Conservation (phyloP, 2,113 vertebrate species). For the Rallus limicola region DNA sequence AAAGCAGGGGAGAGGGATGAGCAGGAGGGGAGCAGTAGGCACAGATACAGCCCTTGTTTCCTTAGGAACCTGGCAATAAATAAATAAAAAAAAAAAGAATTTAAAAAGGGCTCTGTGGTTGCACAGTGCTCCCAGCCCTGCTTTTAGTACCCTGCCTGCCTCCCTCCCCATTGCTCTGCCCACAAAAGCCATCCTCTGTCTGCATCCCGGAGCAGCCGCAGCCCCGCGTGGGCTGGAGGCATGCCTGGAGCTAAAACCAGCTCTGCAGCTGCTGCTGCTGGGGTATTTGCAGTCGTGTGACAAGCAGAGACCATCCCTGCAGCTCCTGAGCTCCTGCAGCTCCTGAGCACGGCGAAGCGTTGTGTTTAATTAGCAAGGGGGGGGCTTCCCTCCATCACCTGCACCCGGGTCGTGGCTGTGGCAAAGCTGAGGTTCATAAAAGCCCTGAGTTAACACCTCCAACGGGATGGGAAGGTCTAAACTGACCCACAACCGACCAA, state of each 20-base stretch:
- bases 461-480: background rate
- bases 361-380: background rate
- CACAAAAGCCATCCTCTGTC: background rate
- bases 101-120: background rate
- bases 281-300: background rate
- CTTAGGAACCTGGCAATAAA: background rate
- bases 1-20: background rate
- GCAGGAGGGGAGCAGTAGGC: background rate
- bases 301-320: background rate
- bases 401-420: rapidly evolving
- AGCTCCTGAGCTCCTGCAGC: rapidly evolving
- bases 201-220: background rate
- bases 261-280: background rate
- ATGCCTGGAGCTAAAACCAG: background rate
- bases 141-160: background rate
- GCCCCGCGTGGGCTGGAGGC: background rate
- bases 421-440: background rate
- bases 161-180: background rate
- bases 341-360: rapidly evolving
- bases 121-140: background rate
- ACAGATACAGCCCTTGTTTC: background rate
- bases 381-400: background rate
- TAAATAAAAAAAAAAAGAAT: background rate
- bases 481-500: background rate
- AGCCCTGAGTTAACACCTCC: background rate